Conservation (phyloP, 2,797 vertebrate genomes). For the Hapalemur alaotrensis region DNA sequence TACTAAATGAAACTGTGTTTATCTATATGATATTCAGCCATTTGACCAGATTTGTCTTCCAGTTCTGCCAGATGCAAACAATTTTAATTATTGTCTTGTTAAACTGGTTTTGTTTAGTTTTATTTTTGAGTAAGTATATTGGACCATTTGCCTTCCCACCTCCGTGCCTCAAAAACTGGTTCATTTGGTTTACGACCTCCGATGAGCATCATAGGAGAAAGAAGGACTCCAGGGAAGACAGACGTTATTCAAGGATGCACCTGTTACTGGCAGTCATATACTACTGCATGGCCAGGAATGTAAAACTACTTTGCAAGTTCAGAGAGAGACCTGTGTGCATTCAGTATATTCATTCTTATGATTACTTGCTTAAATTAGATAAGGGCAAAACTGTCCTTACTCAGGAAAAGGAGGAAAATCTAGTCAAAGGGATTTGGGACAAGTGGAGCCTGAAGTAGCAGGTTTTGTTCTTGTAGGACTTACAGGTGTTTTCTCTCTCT, state of each 20-base stretch:
- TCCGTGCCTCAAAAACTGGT: neutral
- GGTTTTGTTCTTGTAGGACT: neutral
- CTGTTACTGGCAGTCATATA: neutral
- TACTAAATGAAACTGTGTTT: neutral
- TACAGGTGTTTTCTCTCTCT: neutral
- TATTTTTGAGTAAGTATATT: neutral
- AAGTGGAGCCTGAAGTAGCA: neutral
- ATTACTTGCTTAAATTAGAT: neutral
- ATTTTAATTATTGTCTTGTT: neutral
- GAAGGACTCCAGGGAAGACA: neutral
- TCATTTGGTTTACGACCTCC: neutral
- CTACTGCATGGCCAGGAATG: neutral
- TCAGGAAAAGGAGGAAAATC: neutral
- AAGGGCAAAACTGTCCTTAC: neutral
- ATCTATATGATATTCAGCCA: neutral
- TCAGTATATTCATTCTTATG: neutral
- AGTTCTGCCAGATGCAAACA: neutral
- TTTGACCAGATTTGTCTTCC: neutral
- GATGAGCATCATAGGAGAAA: neutral
- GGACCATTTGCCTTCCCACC: neutral
- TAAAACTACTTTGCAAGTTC: neutral
- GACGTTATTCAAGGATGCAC: neutral
- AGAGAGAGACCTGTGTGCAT: neutral
- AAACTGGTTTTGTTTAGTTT: neutral
- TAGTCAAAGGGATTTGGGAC: neutral